Percentiles rank a stretch among this genome's conserved stretches.
Conservation (phyloP, 2,113 vertebrate genomes). For the Anolis carolinensis region DNA sequence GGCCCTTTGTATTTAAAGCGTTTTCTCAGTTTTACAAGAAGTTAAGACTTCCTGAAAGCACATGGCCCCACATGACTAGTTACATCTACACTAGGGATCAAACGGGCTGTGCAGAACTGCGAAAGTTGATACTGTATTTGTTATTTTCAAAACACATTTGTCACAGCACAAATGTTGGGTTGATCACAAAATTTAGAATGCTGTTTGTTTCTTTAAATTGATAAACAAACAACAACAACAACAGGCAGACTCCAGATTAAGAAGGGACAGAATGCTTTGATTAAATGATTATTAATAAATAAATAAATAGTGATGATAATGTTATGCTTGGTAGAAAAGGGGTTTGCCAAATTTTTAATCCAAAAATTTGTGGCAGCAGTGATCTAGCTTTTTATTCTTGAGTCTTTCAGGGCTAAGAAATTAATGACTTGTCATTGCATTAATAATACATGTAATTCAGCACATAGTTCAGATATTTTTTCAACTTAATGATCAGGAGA, state of each 20-base stretch:
- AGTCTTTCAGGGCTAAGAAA: too few species aligned
- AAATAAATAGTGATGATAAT: too few species aligned
- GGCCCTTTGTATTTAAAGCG: not conserved
- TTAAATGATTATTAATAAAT: not conserved
- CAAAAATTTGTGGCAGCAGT: too few species aligned
- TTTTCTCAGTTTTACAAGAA: constrained; percentile 5
- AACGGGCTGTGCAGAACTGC: constrained; percentile 4
- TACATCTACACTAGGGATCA: constrained; percentile 41
- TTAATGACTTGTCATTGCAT: too few species aligned
- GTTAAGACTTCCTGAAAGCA: constrained; percentile 36
- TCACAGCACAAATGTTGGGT: not conserved
- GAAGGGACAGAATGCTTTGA: not conserved
- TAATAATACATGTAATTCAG: too few species aligned
- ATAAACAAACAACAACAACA: constrained; percentile 38
- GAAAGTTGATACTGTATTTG: constrained; percentile 48
- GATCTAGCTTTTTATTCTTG: too few species aligned
- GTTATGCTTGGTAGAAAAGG: too few species aligned
- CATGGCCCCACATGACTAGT: not conserved
- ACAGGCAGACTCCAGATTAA: not conserved
- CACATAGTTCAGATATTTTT: too few species aligned
- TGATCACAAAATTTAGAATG: constrained; percentile 1
- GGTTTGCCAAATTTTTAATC: too few species aligned
- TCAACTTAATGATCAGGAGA: too few species aligned
- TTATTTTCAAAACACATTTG: constrained; percentile 52
- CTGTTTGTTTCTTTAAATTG: constrained; percentile 34